phyloP scores from a whole-genome alignment of 2,888 invertebrate genomes.

The Erebia aethiops region DNA sequence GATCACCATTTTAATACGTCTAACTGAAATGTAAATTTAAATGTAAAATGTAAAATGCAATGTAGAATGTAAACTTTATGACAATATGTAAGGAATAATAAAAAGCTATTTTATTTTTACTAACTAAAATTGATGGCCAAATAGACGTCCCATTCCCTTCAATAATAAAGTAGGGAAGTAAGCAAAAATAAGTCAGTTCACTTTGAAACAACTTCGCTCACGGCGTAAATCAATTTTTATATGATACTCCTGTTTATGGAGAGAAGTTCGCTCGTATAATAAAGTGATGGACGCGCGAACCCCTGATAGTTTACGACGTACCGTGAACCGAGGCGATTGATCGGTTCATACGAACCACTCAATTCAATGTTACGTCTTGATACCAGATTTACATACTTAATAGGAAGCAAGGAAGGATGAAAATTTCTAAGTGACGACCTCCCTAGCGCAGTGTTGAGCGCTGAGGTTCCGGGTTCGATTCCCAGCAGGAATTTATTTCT shows the following conservation, averaged over 20 bases:
- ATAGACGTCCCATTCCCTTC: not conserved
- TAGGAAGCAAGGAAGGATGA: too few relatives aligned
- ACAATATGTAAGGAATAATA: too few relatives aligned
- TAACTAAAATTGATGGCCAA: too few relatives aligned
- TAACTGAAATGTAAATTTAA: too few relatives aligned
- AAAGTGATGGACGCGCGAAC: constrained; percentile 13
- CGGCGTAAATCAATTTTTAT: constrained; percentile 22
- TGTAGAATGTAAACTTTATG: too few relatives aligned
- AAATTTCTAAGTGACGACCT: too few relatives aligned
- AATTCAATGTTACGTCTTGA: not conserved
- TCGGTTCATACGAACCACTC: not conserved
- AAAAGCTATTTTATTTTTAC: too few relatives aligned
- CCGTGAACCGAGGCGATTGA: constrained; percentile 1
- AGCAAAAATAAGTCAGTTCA: constrained; percentile 16
- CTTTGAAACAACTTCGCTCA: constrained; percentile 13
- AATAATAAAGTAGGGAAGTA: not conserved
- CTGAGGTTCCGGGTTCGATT: too few relatives aligned
- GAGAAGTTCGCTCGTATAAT: constrained; percentile 13
- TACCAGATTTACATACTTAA: not conserved
- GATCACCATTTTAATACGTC: too few relatives aligned
- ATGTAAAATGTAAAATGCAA: too few relatives aligned
- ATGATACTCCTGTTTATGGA: constrained; percentile 15
- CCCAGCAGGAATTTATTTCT: too few relatives aligned
- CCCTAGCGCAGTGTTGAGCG: too few relatives aligned
- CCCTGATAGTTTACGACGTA: constrained; percentile 18